A percentile compares a stretch with the other conserved stretches of the same genome.
Conservation (phyloP, 2,113 vertebrate genomes). For the Vanacampus margaritifer region DNA sequence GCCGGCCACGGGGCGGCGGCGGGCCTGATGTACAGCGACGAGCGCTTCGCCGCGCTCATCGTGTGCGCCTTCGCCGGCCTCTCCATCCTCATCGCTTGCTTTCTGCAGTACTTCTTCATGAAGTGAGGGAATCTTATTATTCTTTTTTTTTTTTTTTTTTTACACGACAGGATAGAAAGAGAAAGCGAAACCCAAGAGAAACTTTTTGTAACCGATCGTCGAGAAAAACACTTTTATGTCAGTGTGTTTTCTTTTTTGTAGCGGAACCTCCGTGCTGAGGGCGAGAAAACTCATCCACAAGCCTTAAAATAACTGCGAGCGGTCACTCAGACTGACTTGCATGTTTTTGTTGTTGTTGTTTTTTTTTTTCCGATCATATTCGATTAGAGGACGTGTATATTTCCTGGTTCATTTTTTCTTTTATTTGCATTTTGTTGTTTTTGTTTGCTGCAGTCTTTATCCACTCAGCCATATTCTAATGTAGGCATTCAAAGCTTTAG, state of each 20-base stretch:
- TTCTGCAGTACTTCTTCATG: constrained; percentile 98
- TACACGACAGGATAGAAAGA: constrained; percentile 65
- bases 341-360: constrained; percentile 59
- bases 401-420: constrained; percentile 75
- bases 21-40: constrained; percentile 86
- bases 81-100: constrained; percentile 93
- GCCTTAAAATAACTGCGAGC: constrained; percentile 66
- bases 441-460: constrained; percentile 65
- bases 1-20: constrained; percentile 53
- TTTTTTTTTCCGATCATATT: constrained; percentile 73
- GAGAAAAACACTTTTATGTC: constrained; percentile 67
- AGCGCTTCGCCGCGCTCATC: constrained; percentile 92
- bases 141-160: constrained; percentile 14
- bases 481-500: constrained; percentile 68
- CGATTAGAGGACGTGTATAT: constrained; percentile 74
- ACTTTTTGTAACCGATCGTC: constrained; percentile 52
- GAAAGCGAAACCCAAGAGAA: constrained; percentile 60
- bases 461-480: constrained; percentile 68
- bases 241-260: constrained; percentile 63
- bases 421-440: constrained; percentile 34
- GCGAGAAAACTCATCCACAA: constrained; percentile 63
- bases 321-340: constrained; percentile 65
- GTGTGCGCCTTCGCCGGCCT: constrained; percentile 87
- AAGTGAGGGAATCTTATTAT: constrained; percentile 77
- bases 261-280: constrained; percentile 33